phyloP scores from a whole-genome alignment of 2,888 invertebrate species.

The Andrena chrysosceles region DNA sequence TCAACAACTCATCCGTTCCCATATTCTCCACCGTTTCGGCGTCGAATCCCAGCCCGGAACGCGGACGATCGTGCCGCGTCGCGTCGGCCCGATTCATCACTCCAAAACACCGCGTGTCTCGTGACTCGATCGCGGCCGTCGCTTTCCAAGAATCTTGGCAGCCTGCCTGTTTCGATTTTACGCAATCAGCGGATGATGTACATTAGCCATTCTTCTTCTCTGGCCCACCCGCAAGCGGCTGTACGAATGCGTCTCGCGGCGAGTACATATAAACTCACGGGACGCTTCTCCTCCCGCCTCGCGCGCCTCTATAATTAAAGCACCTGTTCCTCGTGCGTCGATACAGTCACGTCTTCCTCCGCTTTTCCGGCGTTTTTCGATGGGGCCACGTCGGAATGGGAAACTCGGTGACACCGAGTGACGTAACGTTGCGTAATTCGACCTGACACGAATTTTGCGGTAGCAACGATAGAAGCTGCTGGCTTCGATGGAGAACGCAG shows the following conservation, averaged over 20 bases:
- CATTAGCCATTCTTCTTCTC: constrained; percentile 43
- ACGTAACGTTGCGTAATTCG: constrained; percentile 39
- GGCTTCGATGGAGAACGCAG: not conserved
- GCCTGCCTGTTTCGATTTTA: constrained; percentile 64
- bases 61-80: not conserved
- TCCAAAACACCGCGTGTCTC: constrained; percentile 48
- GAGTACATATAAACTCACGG: not conserved
- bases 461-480: too few species aligned
- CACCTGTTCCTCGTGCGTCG: not conserved
- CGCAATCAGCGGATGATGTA: constrained; percentile 61
- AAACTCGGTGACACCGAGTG: not conserved
- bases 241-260: constrained; percentile 1
- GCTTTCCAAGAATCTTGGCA: constrained; percentile 65
- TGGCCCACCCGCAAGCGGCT: constrained; percentile 31
- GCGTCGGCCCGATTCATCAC: not conserved
- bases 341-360: not conserved
- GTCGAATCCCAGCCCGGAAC: not conserved
- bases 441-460: not conserved
- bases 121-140: constrained; percentile 47
- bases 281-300: not conserved
- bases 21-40: too few species aligned
- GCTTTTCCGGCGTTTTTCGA: not conserved
- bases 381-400: not conserved
- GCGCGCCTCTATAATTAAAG: not conserved
- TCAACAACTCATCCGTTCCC: too few species aligned